Evolutionary conservation across 2,797 vertebrate species (phyloP), one percentile per base, ranked within the genome.

Genomic region (Sardinella longiceps): DNA sequence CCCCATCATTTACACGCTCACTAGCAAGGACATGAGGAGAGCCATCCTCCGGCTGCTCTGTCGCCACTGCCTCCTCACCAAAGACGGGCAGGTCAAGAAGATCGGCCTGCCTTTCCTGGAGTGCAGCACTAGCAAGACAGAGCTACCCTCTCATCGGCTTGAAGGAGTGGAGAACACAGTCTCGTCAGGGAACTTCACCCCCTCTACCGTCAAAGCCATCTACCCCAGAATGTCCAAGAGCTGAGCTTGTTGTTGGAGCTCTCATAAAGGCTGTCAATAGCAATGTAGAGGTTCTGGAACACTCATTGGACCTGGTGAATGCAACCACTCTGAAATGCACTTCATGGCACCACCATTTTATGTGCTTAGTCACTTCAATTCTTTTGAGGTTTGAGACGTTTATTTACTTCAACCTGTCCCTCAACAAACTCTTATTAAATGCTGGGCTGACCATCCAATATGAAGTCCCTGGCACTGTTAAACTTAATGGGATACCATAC

Each of bases 1-100:
- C 88, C 97, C 97, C 33, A 96, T 98, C 90, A 97, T 98, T 92
- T 98, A 98, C 94, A 98, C 97, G 0, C 92, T 98, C 86, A 98
- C 97, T 90, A 97, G 96, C 93, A 95, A 94, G 83, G 97, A 98
- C 92, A 96, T 98, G 94, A 92, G 97, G 80, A 90, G 90, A 48
- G 97, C 95, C 81, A 97, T 98, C 85, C 85, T 97, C 81, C 85
- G 92, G 81, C 93, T 98, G 28, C 86, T 97, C 10, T 97, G 96
- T 91, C 92, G 93, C 84, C 92, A 80, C 88, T 90, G 95, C 80
- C 92, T 95, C n/a, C 3, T 95, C 0, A 94, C 94, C 0, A 91
- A 94, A 63, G 96, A 96, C 0, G 95, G 96, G 5, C 93, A 94
- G 12, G 87, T 95, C 70, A 95, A 94, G 87, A 94, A 93, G 82